Evolutionary conservation across 2,888 invertebrate genomes (phyloP), one percentile per base, ranked within the genome.

Genomic region (Catocala nupta): DNA sequence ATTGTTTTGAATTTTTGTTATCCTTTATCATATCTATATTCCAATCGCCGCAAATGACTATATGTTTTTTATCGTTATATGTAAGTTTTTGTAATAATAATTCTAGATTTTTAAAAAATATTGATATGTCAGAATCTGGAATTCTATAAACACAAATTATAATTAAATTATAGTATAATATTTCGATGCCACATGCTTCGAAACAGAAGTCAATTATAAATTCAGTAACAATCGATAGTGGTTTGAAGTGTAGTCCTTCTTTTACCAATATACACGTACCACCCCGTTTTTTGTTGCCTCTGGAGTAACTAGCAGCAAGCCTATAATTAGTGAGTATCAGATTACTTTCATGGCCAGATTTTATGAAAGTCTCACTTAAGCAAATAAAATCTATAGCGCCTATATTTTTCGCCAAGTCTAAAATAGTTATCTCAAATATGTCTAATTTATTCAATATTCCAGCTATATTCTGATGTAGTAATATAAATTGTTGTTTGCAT

Each of bases 311-410:
- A 11, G 49, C 49, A 5, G 49, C 49, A 33, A 50, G 33, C 1
- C 8, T 50, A 16, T 50, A 50, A 10, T 50, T 33, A 25, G 49
- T 16, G n/a, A 50, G 25, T 50, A 34, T 11, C n/a, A 50, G 34
- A 33, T 50, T 50, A 50, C 49, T 50, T 34, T 50, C 49, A 33
- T 50, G 49, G 9, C 49, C 49, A 8, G 49, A 50, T 50, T 50
- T 50, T 11, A 50, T 7, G 16, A 16, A 16, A 16, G 16, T 16
- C 16, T 16, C 16, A 16, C 16, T 16, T 16, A 16, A 16, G 16
- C 16, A 16, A 16, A 16, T 16, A 16, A 16, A 16, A 16, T 16
- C 16, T 16, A 16, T 16, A 16, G 16, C 33, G 25, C 49, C 49
- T 5, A 49, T 33, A 7, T 49, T 16, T 7, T 25, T 49, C 11